Conservation (phyloP, 2,113 vertebrate species). For the Ibidorhyncha struthersii region DNA sequence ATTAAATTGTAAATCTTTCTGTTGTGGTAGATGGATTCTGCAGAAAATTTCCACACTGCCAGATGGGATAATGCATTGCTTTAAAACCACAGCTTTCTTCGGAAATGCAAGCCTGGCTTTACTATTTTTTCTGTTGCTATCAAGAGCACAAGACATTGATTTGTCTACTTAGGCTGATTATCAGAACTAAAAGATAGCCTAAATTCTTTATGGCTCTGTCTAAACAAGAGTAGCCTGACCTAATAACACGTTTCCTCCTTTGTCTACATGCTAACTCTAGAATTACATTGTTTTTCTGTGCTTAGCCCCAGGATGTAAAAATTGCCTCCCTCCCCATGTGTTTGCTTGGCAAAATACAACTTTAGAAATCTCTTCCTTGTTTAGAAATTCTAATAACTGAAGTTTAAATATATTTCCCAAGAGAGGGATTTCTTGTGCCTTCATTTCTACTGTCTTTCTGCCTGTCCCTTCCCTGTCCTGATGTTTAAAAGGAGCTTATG, state of each 20-base stretch:
- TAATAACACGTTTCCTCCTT: neutral
- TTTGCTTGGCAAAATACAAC: neutral
- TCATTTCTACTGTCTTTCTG: neutral
- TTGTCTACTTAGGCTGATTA: conserved; percentile 13
- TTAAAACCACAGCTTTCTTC: neutral
- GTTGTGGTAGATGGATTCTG: neutral
- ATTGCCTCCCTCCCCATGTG: neutral
- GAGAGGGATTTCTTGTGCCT: neutral
- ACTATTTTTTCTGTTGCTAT: neutral
- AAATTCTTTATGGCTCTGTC: neutral
- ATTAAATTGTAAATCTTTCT: neutral
- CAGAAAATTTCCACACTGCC: neutral
- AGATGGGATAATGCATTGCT: neutral
- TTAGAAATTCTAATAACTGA: neutral
- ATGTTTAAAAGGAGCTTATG: neutral
- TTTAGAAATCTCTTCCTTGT: neutral
- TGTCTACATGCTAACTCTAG: neutral
- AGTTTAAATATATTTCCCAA: neutral
- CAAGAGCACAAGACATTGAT: conserved; percentile 1
- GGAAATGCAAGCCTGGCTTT: neutral
- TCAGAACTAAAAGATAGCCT: neutral
- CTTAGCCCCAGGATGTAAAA: neutral
- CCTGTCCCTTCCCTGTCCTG: neutral
- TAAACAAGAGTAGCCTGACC: neutral
- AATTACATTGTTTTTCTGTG: neutral